phyloP scores from a whole-genome alignment of 2,113 vertebrate genomes.

The Engraulis encrasicolus region DNA sequence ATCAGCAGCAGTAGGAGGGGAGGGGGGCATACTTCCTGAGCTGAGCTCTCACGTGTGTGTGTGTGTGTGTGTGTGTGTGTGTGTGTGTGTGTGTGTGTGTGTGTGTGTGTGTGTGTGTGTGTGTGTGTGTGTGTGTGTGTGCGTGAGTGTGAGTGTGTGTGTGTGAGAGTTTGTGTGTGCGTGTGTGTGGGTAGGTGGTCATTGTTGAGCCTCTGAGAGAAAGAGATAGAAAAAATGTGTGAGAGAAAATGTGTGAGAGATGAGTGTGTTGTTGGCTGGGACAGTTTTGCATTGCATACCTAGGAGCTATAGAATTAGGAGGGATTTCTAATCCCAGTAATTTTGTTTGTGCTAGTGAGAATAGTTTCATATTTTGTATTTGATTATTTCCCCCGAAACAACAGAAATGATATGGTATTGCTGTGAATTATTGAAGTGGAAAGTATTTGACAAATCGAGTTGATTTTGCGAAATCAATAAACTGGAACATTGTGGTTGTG shows the following conservation, averaged over 20 bases:
- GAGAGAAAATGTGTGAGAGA: not conserved
- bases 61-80: too few species aligned
- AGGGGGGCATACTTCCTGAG: conserved; percentile 1
- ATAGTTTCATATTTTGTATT: not conserved
- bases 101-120: too few species aligned
- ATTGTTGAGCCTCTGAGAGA: too few species aligned
- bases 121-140: too few species aligned
- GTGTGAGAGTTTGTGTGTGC: too few species aligned
- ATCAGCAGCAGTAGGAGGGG: conserved; percentile 29
- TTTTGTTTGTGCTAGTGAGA: not conserved
- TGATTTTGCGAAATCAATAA: not conserved
- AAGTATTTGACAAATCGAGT: not conserved
- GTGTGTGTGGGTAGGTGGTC: too few species aligned
- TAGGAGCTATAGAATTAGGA: not conserved
- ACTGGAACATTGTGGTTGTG: not conserved
- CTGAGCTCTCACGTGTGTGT: not conserved
- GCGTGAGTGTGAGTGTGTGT: too few species aligned
- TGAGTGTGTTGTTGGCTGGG: not conserved
- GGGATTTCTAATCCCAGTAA: not conserved
- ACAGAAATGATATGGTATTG: not conserved
- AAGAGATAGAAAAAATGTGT: not conserved
- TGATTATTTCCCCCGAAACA: not conserved
- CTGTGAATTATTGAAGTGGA: not conserved
- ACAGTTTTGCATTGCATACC: not conserved
- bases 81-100: too few species aligned